Evolutionary conservation across 2,888 invertebrate genomes (phyloP).

Genomic region (Meliscaeva auricollis): DNA sequence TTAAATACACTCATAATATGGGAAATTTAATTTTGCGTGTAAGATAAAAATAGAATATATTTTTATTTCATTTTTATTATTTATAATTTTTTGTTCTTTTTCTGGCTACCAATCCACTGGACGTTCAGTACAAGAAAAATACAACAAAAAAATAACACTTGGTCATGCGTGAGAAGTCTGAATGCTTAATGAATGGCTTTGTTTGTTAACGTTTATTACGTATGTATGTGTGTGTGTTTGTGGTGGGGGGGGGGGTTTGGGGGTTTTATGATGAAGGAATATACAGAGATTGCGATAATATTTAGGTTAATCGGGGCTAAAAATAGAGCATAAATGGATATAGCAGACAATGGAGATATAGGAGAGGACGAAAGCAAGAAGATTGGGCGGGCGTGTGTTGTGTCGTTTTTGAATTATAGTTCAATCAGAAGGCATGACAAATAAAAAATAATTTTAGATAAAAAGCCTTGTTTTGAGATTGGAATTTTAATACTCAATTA

Average conservation of each 20-base stretch:
- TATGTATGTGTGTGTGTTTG: conserved; percentile 12
- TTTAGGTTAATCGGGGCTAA: conserved; percentile 64
- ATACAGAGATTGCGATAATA: conserved; percentile 29
- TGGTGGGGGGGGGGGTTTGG: no score
- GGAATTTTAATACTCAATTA: no score
- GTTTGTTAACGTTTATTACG: background rate
- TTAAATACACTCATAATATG: conserved; percentile 23
- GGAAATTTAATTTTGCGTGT: conserved; percentile 50
- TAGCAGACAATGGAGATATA: conserved; percentile 7
- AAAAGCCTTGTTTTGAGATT: no score
- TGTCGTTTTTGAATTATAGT: background rate
- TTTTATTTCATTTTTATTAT: conserved; percentile 32
- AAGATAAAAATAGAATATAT: conserved; percentile 58
- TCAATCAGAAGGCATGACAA: background rate
- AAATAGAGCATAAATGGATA: conserved; percentile 43
- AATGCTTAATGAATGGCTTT: conserved; percentile 42
- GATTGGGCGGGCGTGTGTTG: conserved; percentile 32
- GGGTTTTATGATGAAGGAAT: background rate
- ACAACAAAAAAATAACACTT: background rate
- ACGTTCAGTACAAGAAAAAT: background rate
- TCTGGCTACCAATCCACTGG: conserved; percentile 6
- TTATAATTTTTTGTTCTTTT: conserved; percentile 3
- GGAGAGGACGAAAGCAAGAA: conserved; percentile 13
- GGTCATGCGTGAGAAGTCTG: conserved; percentile 54
- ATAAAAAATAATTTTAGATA: background rate